These are phyloP conservation scores for Sminthurinus aureus DNA, from an alignment of 2,888 invertebrate genomes.

Conservation along the genomic window DNA sequence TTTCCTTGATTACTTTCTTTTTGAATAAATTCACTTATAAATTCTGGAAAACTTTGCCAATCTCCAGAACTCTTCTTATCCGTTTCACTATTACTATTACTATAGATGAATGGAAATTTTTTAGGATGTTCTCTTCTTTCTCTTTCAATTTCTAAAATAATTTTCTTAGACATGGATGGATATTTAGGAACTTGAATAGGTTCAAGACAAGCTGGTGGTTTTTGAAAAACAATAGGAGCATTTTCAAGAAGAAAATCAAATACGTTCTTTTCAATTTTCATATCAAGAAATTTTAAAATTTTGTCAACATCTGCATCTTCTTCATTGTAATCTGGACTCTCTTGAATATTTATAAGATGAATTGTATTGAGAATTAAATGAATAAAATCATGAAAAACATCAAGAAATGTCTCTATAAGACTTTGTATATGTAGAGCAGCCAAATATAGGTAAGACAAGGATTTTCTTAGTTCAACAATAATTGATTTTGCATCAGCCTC, in stretches of 20 bases:
- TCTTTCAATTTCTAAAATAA: conserved; percentile 1
- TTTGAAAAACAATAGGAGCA: conserved; percentile 29
- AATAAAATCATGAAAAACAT: conserved; percentile 54
- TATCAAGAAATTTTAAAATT: conserved; percentile 53
- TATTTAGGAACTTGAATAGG: not conserved
- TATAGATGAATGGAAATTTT: not conserved
- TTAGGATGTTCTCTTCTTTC: not conserved
- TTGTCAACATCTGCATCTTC: conserved; percentile 55
- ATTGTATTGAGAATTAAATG: conserved; percentile 57
- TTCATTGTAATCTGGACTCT: conserved; percentile 54
- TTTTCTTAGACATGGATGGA: conserved; percentile 8
- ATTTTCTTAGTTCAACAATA: conserved; percentile 46
- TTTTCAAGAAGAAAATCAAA: conserved; percentile 53
- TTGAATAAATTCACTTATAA: conserved; percentile 35
- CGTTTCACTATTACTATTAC: no score
- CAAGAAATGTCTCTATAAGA: conserved; percentile 48
- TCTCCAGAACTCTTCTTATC: conserved; percentile 4
- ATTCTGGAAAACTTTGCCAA: conserved; percentile 41
- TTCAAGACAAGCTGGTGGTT: conserved; percentile 22
- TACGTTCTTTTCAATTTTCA: conserved; percentile 51
- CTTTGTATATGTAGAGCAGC: conserved; percentile 53
- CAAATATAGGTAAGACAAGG: conserved; percentile 53
- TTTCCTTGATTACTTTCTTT: conserved; percentile 24
- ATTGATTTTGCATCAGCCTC: conserved; percentile 45
- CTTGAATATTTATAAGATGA: conserved; percentile 53